These are phyloP conservation scores for Heliconius eleuchia DNA, from an alignment of 1,140 invertebrate species.

Conservation along the genomic window DNA sequence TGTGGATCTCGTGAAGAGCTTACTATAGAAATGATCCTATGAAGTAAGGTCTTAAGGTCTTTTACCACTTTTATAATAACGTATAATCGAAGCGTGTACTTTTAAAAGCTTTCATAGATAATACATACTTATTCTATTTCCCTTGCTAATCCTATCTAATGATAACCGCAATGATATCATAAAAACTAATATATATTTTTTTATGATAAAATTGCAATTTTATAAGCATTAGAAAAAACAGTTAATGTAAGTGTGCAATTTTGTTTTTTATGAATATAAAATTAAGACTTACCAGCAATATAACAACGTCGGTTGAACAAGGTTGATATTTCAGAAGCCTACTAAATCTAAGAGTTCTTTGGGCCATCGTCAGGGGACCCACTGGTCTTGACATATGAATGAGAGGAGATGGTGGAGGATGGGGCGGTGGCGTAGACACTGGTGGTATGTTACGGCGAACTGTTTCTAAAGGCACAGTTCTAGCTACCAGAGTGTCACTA, in stretches of 20 bases:
- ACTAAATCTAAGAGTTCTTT: conserved; percentile 85
- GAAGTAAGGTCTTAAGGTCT: no score
- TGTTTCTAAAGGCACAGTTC: conserved; percentile 87
- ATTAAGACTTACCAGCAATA: conserved; percentile 63
- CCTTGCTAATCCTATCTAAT: conserved; percentile 20
- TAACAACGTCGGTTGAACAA: conserved; percentile 66
- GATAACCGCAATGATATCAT: conserved; percentile 14
- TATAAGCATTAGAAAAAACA: not conserved
- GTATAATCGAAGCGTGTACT: conserved; percentile 1
- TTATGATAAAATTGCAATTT: conserved; percentile 1
- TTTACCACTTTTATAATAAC: not conserved
- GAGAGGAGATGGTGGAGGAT: conserved; percentile 71
- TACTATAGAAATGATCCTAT: no score
- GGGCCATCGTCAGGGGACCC: conserved; percentile 82
- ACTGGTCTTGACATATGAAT: conserved; percentile 65
- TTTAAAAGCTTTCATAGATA: conserved; percentile 27
- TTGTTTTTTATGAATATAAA: not conserved
- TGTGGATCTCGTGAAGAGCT: no score
- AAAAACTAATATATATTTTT: not conserved
- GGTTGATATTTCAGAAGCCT: conserved; percentile 83
- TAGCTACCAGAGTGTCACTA: conserved; percentile 85
- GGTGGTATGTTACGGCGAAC: conserved; percentile 80
- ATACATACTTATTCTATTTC: conserved; percentile 3
- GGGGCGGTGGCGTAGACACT: conserved; percentile 62
- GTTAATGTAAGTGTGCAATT: not conserved